Conservation (phyloP, 2,888 invertebrate species). For the Aphrophora alni region DNA sequence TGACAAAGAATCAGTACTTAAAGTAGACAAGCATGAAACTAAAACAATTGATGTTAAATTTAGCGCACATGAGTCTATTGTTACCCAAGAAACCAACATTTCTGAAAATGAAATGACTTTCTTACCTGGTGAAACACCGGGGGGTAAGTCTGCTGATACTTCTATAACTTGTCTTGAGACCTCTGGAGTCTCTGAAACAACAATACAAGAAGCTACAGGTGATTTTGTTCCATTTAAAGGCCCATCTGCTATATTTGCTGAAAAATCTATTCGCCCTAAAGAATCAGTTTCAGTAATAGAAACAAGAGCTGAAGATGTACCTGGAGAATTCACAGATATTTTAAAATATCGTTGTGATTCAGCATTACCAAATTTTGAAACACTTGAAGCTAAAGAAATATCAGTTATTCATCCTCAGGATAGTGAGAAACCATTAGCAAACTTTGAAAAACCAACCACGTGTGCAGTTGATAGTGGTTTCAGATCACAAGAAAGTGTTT, state of each 20-base stretch:
- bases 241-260: constrained; percentile 64
- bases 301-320: constrained; percentile 63
- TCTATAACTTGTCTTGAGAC: constrained; percentile 64
- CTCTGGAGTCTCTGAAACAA: constrained; percentile 64
- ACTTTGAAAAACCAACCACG: constrained; percentile 55
- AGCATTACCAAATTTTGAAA: constrained; percentile 62
- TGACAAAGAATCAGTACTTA: constrained; percentile 67
- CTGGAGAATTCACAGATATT: constrained; percentile 61
- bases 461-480: constrained; percentile 60
- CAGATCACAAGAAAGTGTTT: constrained; percentile 67
- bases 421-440: constrained; percentile 63
- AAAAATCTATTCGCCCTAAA: constrained; percentile 63
- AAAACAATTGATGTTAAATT: constrained; percentile 67
- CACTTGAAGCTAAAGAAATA: constrained; percentile 69
- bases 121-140: constrained; percentile 58
- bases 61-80: constrained; percentile 67
- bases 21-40: constrained; percentile 59
- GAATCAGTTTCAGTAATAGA: constrained; percentile 69
- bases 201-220: constrained; percentile 72
- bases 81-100: constrained; percentile 64
- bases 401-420: constrained; percentile 69
- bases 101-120: constrained; percentile 67
- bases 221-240: constrained; percentile 62
- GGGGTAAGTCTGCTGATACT: constrained; percentile 55
- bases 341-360: constrained; percentile 64